Evolutionary conservation across 2,113 vertebrate species (phyloP), one percentile per base, ranked within the genome.

Genomic region (Poeciliopsis occidentalis): DNA sequence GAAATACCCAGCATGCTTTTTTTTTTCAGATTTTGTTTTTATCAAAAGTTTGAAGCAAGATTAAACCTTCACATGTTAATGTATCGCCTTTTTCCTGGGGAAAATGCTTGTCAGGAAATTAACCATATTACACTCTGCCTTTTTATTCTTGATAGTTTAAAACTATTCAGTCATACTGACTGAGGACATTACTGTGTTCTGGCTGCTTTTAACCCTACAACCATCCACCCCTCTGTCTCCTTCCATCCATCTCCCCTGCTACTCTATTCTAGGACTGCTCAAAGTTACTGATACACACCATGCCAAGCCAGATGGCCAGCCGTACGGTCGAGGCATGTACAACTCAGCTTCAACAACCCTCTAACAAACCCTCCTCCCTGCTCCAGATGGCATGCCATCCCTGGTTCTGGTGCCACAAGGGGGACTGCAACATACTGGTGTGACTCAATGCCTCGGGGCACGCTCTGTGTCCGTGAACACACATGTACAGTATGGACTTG

Each of bases 271-370:
- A 87, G 86, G 73, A 83, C 79, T 75, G 85, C 87, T 90, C 75
- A 89, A 89, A 89, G 85, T 92, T 89, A 92, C 88, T 83, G 87
- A 85, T 82, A 88, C 83, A 73, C 85, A 83, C 83, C 85, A 87
- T 91, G 89, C 91, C 88, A 83, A 91, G 89, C 85, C 92, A 94
- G 93, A 94, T 94, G 92, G 93, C 89, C 85, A 87, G 83, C 89
- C 89, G 84, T 88, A 90, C 86, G 88, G 87, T 89, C 71, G 81
- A 91, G 87, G 89, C 86, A 88, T 92, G 91, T 87, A 92, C 82
- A 84, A 82, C 84, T 92, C 76, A 44, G 83, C 82, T 91, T 87
- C 85, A 89, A 92, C 90, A 90, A 87, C 80, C 87, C 80, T 88
- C 84, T 69, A 89, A 91, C 88, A 92, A 90, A 91, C 84, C 75